Evolutionary conservation across 2,888 invertebrate species (phyloP), one percentile per base, ranked within the genome.

Genomic region (Cataglyphis livida): DNA sequence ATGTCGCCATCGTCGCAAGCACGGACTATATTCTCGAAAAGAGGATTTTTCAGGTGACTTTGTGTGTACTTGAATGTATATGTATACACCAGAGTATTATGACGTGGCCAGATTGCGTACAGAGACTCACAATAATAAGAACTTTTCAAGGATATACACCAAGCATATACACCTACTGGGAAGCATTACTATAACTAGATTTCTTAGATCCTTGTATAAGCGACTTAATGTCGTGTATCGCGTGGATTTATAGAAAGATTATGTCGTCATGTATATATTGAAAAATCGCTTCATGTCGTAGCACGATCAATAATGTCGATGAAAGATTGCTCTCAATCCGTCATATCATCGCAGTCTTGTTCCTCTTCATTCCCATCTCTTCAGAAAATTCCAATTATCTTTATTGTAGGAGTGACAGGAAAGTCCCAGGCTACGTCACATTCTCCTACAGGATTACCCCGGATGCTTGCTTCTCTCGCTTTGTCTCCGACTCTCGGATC

Each of bases 331-430:
- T 59, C 44, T 70, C 44, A 59, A 79, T 79, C 70, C 70, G 44
- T 79, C 78, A 59, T 61, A 70, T 61, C 78, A 61, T 68, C 25
- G 28, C 44, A 54, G 32, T 6, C 57, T 28, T 41, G 70, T 75
- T 83, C 83, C 54, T 41, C 78, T 84, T 85, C 59, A 61, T 48
- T 78, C 83, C 86, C 87, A 84, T 88, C 85, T 88, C 85, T 87
- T 86, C 84, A 84, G 90, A 92, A 92, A 92, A 91, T 92, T 91
- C 91, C 92, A 92, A 93, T 93, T 93, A 93, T 91, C 92, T 92
- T 91, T 90, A 89, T 88, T 89, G 86, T 82, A 87, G 89, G 85
- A 87, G 85, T 85, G 92, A 91, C 91, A 91, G 91, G 91, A 91
- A 91, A 91, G 89, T 90, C 90, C 88, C 87, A 87, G 89, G 84